Evolutionary conservation across 2,113 vertebrate genomes (phyloP), one percentile per base, ranked within the genome.

Genomic region (Ranitomeya imitator): DNA sequence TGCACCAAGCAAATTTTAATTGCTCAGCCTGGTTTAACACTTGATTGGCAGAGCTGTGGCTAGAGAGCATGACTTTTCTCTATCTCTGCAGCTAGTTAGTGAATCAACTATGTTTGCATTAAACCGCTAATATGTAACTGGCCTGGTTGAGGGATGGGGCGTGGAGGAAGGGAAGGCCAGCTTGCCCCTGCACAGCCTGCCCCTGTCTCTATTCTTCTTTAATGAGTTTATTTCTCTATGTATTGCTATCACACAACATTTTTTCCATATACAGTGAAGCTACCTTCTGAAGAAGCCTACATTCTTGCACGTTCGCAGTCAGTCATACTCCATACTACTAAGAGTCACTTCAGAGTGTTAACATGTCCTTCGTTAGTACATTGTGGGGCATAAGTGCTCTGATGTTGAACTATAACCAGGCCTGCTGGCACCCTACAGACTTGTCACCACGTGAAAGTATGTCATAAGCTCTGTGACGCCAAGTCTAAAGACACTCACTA

Each of bases 331-430:
- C 45, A 54, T 19, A 13, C 57, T 52, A 14, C n/a, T 61, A 55
- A 10, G 57, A 14, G 16, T 10, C 59, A 76, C 87, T 84, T 85
- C 4, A 31, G 13, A 57, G 87, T 85, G 82, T 89, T 89, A 85
- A 89, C 73, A 89, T 89, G 81, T 79, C 87, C 82, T 85, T 89
- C 60, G 73, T 89, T 79, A 67, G 81, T 69, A 54, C 82, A 77
- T 79, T 85, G 60, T 59, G 52, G 60, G 18, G 60, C 18, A 69
- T 69, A 89, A 89, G 87, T 89, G 60, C 73, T 69, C 59, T 55
- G 67, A 76, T 79, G 87, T 85, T 84, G 87, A 89, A 85, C 87
- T 81, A 78, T 85, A 88, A 88, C 87, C 87, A 85, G 81, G 51
- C 52, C 74, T 89, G 80, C 87, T 65, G 79, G 84, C 19, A 63